Evolutionary conservation across 2,888 invertebrate genomes (phyloP).

Genomic region (Philereme vetulata): DNA sequence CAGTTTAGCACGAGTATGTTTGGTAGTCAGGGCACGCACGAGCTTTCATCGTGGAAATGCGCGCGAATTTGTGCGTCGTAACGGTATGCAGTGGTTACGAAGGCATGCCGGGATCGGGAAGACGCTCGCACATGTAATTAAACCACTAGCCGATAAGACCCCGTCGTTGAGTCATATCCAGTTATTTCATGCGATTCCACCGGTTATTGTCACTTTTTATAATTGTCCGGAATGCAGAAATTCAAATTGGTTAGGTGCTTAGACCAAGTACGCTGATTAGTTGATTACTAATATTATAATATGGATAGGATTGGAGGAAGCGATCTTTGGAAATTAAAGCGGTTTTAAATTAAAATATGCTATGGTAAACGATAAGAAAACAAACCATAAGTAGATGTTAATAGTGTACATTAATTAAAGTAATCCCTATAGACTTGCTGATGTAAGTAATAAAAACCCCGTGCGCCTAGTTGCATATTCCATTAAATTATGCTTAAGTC

Average conservation of each 20-base stretch:
- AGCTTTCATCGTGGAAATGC: conserved; percentile 81
- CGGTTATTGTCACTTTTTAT: background rate
- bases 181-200: conserved; percentile 16
- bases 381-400: background rate
- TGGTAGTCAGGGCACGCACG: conserved; percentile 73
- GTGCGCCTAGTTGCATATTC: conserved; percentile 35
- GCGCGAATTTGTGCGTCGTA: conserved; percentile 74
- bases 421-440: conserved; percentile 37
- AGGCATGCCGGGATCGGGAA: conserved; percentile 57
- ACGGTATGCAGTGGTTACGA: conserved; percentile 74
- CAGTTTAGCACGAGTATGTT: conserved; percentile 54
- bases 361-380: no score
- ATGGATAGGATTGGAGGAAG: no score
- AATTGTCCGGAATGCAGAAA: no score
- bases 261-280: no score
- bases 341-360: no score
- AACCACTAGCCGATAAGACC: conserved; percentile 14
- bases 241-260: no score
- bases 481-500: conserved; percentile 33
- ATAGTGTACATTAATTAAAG: conserved; percentile 3
- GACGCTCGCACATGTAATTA: conserved; percentile 30
- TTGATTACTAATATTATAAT: no score
- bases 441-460: conserved; percentile 25
- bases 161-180: conserved; percentile 6
- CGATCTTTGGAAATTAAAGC: no score